Conservation (phyloP, 1,140 invertebrate genomes). For the Heliothis virescens region DNA sequence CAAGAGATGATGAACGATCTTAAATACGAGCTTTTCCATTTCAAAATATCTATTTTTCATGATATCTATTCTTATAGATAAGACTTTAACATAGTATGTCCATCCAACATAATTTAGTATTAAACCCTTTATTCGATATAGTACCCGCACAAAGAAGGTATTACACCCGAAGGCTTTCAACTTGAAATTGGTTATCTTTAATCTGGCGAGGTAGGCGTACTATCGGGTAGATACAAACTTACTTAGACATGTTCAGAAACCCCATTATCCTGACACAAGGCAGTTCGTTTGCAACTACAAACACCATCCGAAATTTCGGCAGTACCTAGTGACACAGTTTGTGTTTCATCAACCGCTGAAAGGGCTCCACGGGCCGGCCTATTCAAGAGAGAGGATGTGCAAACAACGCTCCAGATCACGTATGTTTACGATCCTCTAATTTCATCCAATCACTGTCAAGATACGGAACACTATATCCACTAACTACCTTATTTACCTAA, state of each 20-base stretch:
- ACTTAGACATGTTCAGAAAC: conserved; percentile 58
- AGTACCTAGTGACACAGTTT: conserved; percentile 78
- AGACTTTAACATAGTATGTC: not conserved
- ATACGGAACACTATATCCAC: conserved; percentile 37
- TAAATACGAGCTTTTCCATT: too few species aligned
- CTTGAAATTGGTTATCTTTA: conserved; percentile 40
- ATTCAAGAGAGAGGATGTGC: conserved; percentile 66
- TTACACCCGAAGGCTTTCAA: conserved; percentile 30
- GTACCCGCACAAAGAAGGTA: conserved; percentile 15
- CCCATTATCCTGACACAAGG: conserved; percentile 68
- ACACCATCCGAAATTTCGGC: conserved; percentile 73
- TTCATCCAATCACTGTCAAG: conserved; percentile 64
- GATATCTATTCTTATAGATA: not conserved
- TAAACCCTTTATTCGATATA: conserved; percentile 30
- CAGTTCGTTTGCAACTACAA: conserved; percentile 71
- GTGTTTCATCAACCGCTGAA: conserved; percentile 79
- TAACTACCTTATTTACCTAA: conserved; percentile 45
- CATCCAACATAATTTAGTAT: conserved; percentile 11
- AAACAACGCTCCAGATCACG: conserved; percentile 65
- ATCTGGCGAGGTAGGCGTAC: conserved; percentile 31
- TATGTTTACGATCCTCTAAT: conserved; percentile 63
- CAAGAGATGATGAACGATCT: too few species aligned
- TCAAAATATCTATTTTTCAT: not conserved
- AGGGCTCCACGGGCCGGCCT: conserved; percentile 58
- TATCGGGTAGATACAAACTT: conserved; percentile 26